phyloP scores from a whole-genome alignment of 2,797 vertebrate genomes.

The Tragelaphus eurycerus region DNA sequence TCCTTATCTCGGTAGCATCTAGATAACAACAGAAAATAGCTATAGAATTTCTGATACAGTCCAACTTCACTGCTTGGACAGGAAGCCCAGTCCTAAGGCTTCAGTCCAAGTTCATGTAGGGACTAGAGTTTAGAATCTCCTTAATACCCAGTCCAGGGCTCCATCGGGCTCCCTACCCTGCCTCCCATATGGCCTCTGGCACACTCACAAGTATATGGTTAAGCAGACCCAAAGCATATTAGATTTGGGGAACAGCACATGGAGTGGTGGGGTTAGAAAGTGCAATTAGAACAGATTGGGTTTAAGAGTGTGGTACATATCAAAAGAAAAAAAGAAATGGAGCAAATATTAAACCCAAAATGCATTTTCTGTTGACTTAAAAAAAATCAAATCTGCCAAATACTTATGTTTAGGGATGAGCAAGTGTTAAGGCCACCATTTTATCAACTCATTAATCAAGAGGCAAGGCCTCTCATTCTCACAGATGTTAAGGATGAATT shows the following conservation, averaged over 20 bases:
- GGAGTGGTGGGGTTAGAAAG: not conserved
- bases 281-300: not conserved
- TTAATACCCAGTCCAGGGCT: not conserved
- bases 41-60: not conserved
- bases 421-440: not conserved
- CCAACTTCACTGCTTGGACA: not conserved
- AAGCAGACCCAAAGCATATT: not conserved
- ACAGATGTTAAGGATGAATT: not conserved
- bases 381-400: not conserved
- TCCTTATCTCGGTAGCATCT: not conserved
- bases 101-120: not conserved
- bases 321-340: not conserved
- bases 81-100: not conserved
- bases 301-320: not conserved
- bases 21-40: not conserved
- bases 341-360: not conserved
- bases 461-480: not conserved
- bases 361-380: not conserved
- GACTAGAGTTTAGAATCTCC: not conserved
- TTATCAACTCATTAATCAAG: conserved; percentile 28
- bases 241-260: not conserved
- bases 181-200: not conserved
- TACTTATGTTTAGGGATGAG: not conserved
- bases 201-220: not conserved
- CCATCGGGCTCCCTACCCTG: not conserved